Evolutionary conservation across 1,140 invertebrate species (phyloP), one percentile per base, ranked within the genome.

Genomic region (Ephestia elutella): DNA sequence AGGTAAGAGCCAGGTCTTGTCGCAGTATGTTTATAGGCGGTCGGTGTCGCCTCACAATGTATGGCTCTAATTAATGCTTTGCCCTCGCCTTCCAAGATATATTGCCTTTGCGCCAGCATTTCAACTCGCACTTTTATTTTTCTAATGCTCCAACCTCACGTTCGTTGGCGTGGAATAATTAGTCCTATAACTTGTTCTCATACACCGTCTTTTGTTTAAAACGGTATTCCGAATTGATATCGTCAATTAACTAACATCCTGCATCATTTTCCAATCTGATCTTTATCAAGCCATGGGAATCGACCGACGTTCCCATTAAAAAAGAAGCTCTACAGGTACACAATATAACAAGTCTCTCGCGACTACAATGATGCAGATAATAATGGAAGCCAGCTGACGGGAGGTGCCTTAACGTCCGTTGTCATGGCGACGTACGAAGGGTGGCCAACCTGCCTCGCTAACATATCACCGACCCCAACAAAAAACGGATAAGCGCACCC

Each of bases 361-460:
- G 68, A 76, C 71, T 75, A 82, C 75, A 82, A 87, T 75, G 71
- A 74, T 62, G 68, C 60, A 67, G 73, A 78, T 70, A 79, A 86
- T 88, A 87, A 88, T 88, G 81, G 83, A 73, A 73, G 73, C 75
- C 86, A 84, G 80, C 86, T 88, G 83, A 88, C 80, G 80, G 83
- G 83, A 86, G 86, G 86, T 86, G 81, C 78, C 77, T 78, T 78
- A 69, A 74, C 69, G 73, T 49, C 65, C 74, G 85, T 88, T 75
- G 82, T 79, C 82, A 86, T 86, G 76, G 76, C 70, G 58, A 87
- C 83, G 68, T 72, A 55, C 73, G 79, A 84, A 85, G 85, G 85
- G 82, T 86, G 80, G 80, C 81, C 74, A 86, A 86, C 85, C 85
- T 86, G 80, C 75, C 75, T 66, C 62, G 78, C 71, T 78, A 79